Evolutionary conservation across 2,113 vertebrate genomes (phyloP).

Genomic region (Dermatemys mawii): DNA sequence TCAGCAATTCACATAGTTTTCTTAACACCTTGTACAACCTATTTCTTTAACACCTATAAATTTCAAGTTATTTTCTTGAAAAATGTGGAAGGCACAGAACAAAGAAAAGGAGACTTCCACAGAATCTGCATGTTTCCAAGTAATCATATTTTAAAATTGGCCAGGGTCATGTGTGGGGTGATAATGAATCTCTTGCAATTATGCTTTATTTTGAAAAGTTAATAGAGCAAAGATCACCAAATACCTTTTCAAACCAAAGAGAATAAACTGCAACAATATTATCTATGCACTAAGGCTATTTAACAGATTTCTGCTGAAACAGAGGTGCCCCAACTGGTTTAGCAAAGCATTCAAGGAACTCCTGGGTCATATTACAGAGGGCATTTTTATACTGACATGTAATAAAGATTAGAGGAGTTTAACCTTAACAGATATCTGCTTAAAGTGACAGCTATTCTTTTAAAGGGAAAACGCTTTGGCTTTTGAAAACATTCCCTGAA

Average conservation of each 20-base stretch:
- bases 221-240: background rate
- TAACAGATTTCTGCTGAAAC: background rate
- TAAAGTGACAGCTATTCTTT: background rate
- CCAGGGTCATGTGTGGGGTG: background rate
- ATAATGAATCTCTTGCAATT: accelerated
- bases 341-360: background rate
- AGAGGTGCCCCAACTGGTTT: conserved; percentile 7
- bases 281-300: background rate
- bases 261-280: background rate
- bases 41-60: background rate
- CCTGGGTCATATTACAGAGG: conserved; percentile 4
- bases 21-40: too few species aligned
- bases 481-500: background rate
- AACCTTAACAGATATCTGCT: background rate
- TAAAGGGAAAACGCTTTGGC: background rate
- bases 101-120: background rate
- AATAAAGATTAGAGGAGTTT: conserved; percentile 39
- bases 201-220: background rate
- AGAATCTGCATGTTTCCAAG: accelerated
- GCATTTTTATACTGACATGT: background rate
- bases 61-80: background rate
- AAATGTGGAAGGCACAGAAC: background rate
- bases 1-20: conserved; percentile 4
- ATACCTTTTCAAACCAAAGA: accelerated
- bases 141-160: background rate